phyloP scores from a whole-genome alignment of 1,140 invertebrate genomes.

The Scaptomyza montana region DNA sequence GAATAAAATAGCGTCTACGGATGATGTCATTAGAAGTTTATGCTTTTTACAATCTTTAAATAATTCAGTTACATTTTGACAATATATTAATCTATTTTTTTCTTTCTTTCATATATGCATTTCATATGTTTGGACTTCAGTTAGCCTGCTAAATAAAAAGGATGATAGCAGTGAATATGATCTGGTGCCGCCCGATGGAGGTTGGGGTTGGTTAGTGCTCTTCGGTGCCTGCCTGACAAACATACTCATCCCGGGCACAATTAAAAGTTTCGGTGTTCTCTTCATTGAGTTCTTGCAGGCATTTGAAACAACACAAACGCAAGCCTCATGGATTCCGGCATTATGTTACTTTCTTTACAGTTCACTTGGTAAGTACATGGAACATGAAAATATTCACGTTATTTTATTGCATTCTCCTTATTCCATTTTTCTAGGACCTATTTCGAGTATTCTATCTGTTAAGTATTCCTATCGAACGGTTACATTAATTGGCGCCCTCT shows the following conservation, averaged over 20 bases:
- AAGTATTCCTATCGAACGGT: conserved; percentile 96
- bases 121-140: conserved; percentile 31
- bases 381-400: neutral
- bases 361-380: conserved; percentile 87
- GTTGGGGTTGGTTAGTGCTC: conserved; percentile 93
- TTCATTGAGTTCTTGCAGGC: conserved; percentile 91
- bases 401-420: neutral
- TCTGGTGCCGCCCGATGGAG: conserved; percentile 87
- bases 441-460: conserved; percentile 94
- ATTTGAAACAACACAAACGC: conserved; percentile 88
- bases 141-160: conserved; percentile 67
- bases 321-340: conserved; percentile 93
- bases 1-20: too few species aligned
- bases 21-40: too few species aligned
- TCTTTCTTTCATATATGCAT: neutral
- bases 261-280: conserved; percentile 94
- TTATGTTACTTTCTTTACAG: conserved; percentile 94
- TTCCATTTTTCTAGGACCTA: conserved; percentile 87
- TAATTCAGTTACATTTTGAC: too few species aligned
- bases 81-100: neutral
- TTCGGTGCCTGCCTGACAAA: conserved; percentile 92
- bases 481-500: conserved; percentile 92
- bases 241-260: conserved; percentile 91
- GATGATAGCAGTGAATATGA: conserved; percentile 83
- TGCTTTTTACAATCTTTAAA: too few species aligned